Evolutionary conservation across 1,140 invertebrate genomes (phyloP), one percentile per base, ranked within the genome.

Genomic region (Cheumatopsyche charites): DNA sequence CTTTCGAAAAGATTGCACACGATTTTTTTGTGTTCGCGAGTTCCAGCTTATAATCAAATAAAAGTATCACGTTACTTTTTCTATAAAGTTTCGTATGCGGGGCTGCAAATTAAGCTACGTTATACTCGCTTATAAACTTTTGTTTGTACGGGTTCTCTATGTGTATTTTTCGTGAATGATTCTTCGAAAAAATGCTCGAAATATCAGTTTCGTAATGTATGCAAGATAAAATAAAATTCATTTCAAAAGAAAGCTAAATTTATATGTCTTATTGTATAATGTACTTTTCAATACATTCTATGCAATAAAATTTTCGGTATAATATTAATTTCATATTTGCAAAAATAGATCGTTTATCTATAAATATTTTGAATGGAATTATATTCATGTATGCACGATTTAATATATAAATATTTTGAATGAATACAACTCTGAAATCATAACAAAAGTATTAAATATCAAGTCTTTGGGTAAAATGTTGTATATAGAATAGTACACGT

Each of bases 51-150:
- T 73, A 71, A 73, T 73, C 74, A 75, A 75, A 75, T 73, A 75
- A 75, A 73, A 75, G 68, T 75, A 75, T 75, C 71, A 23, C 15
- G 58, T 75, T 75, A 67, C 74, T 41, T 63, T 63, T 62, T 63
- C 15, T 63, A 36, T 36, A 36, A 36, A 36, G 3, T 36, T 36
- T 36, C 29, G 29, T 36, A 36, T 36, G 29, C 29, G 29, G 29
- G 29, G 29, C 29, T 36, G 29, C 3, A 36, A 4, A 36, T 36
- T 36, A 36, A 36, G 29, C 29, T 36, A 36, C 29, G 29, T 36
- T 36, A 36, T 36, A 36, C 29, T 9, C 29, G 9, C 29, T 36
- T 36, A 4, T 36, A 36, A 36, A 36, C 29, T 36, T 36, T 36
- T 4, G 9, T 36, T 36, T 36, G 29, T 36, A 36, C 3, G 29